phyloP scores from a whole-genome alignment of 2,797 vertebrate species.

The Pseudopleuronectes americanus region DNA sequence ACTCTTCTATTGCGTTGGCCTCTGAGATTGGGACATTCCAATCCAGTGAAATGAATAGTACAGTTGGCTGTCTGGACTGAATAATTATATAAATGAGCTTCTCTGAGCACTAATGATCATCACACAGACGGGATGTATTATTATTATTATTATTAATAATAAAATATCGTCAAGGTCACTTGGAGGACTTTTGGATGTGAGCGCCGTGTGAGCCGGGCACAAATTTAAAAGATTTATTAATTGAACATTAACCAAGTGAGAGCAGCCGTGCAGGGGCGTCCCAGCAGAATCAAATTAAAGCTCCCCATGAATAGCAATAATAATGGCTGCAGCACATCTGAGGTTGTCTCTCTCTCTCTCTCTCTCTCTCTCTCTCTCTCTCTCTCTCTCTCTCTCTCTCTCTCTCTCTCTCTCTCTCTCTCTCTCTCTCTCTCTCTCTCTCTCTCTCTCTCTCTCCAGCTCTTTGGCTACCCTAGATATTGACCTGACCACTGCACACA shows the following conservation, averaged over 20 bases:
- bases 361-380: no score
- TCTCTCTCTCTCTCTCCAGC: not conserved
- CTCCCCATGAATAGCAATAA: conserved; percentile 63
- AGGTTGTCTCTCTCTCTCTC: conserved; percentile 30
- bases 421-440: not conserved
- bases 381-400: conserved; percentile 12
- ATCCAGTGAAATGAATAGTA: conserved; percentile 12
- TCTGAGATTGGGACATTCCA: conserved; percentile 26
- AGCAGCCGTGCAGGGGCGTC: conserved; percentile 52
- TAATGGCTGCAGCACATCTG: conserved; percentile 36
- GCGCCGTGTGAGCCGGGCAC: conserved; percentile 1
- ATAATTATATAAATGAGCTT: conserved; percentile 33
- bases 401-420: conserved; percentile 16
- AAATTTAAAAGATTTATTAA: conserved; percentile 58
- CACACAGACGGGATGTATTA: conserved; percentile 11
- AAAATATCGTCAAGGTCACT: conserved; percentile 58
- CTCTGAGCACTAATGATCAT: conserved; percentile 16
- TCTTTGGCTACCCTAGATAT: conserved; percentile 1
- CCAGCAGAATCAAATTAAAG: conserved; percentile 65
- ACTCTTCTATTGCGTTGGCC: conserved; percentile 21
- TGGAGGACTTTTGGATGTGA: conserved; percentile 62
- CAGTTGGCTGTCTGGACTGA: conserved; percentile 1
- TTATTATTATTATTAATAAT: not conserved
- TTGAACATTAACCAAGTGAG: conserved; percentile 57
- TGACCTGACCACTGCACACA: not conserved